Conservation (phyloP, 2,797 vertebrate species). For the Dryobates pubescens region DNA sequence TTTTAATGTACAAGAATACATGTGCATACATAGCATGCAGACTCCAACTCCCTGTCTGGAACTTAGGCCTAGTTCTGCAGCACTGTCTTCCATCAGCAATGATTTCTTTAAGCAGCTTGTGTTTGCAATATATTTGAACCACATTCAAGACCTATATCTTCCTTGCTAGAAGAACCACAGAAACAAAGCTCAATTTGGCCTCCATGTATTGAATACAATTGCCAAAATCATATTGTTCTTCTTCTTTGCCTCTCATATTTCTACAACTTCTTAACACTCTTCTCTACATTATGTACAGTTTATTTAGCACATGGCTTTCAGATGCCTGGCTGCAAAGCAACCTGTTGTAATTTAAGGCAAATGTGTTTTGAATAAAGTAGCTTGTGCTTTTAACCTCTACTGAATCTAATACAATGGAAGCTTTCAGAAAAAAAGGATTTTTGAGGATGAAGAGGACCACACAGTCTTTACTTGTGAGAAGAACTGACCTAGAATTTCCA, state of each 20-base stretch:
- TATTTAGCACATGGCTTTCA: slow-evolving; percentile 77
- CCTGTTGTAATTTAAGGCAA: slow-evolving; percentile 77
- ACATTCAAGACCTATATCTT: slow-evolving; percentile 63
- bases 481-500: slow-evolving; percentile 31
- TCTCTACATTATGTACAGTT: slow-evolving; percentile 67
- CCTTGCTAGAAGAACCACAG: slow-evolving; percentile 25
- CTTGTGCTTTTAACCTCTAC: slow-evolving; percentile 69
- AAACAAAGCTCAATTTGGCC: slow-evolving; percentile 63
- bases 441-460: slow-evolving; percentile 45
- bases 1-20: slow-evolving; percentile 29
- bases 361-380: slow-evolving; percentile 77
- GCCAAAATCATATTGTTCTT: slow-evolving; percentile 67
- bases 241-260: slow-evolving; percentile 68
- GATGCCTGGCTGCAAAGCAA: slow-evolving; percentile 74
- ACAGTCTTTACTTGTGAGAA: slow-evolving; percentile 35
- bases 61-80: slow-evolving; percentile 37
- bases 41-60: slow-evolving; percentile 43
- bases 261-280: slow-evolving; percentile 77
- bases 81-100: slow-evolving; percentile 59
- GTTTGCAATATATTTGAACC: slow-evolving; percentile 44
- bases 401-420: slow-evolving; percentile 61
- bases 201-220: slow-evolving; percentile 33
- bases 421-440: slow-evolving; percentile 72
- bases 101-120: slow-evolving; percentile 60
- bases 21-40: not conserved